Base-by-base conservation (phyloP, 2,113 vertebrate species). In the Pogonocichla stellata region DNA sequence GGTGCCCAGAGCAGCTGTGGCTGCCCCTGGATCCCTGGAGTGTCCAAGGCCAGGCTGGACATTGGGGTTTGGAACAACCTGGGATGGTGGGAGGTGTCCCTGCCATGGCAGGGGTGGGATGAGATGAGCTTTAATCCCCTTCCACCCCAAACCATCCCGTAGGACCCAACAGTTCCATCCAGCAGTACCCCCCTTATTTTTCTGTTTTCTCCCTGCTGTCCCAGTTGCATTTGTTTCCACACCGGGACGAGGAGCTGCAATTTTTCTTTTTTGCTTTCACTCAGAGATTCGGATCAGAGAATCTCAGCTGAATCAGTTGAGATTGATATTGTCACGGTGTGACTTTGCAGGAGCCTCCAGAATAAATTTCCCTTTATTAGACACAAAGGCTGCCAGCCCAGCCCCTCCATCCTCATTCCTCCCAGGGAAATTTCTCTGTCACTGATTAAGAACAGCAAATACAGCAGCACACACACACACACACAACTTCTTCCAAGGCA, bases 311-410 rank as follows among this genome's bases (percentile, higher is more conserved):
- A 42, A 26, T 51, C 29, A 2, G 53, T 13, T 29, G 62, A 36
- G 83, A 72, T 50, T 62, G 65, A 38, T 88, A 18, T 4, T 50
- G 12, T 33, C 6, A 4, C 6, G 18, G 61, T 40, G 26, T 33
- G n/a, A 61, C 88, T 90, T 57, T 75, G 79, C 14, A 2, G 66
- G 86, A 87, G 62, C 58, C 17, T 80, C n/a, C 71, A 19, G 92
- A 94, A 97, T 97, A 83, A 60, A 96, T 96, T 90, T 94, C 86
- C 95, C 86, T 95, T 94, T 72, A 90, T 92, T 88, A 93, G 94
- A 67, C 80, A 23, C 93, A 29, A 47, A 60, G 82, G 18, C 53
- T 86, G 74, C 79, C 36, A 14, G 62, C 75, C 38, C 88, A 36
- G 61, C 74, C 16, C 58, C 88, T 94, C 84, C 42, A 17, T 54